Percentiles rank a stretch among this genome's conserved stretches.
Evolutionary conservation across 2,797 vertebrate species (phyloP).

Genomic region (Crypturellus tataupa): DNA sequence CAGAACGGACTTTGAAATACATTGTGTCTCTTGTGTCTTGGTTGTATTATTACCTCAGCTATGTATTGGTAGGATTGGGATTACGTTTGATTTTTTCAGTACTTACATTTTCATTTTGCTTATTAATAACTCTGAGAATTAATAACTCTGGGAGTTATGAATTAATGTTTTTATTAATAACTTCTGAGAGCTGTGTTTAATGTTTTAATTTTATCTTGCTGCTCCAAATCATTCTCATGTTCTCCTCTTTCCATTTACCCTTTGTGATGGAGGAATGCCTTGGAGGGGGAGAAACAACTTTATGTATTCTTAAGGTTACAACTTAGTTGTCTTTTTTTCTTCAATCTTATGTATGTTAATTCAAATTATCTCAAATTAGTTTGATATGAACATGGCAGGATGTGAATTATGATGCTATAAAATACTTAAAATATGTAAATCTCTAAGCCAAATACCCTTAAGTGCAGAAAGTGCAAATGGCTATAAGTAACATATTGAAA

Average conservation of each 20-base stretch:
- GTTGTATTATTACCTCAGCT: not conserved
- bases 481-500: not conserved
- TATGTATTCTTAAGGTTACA: fast-evolving
- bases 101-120: not conserved
- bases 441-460: slow-evolving; percentile 11
- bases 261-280: not conserved
- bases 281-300: not conserved
- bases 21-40: not conserved
- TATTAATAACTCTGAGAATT: not conserved
- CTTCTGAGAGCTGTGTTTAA: not conserved
- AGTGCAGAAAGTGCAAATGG: not conserved
- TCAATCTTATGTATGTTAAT: not conserved
- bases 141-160: too few relatives aligned
- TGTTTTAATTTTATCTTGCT: not conserved
- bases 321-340: not conserved
- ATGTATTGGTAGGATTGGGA: not conserved
- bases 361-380: not conserved
- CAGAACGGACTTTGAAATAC: not conserved
- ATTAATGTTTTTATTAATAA: not conserved
- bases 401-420: not conserved
- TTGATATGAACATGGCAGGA: not conserved
- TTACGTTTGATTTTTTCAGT: not conserved
- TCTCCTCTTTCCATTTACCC: not conserved
- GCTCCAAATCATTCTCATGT: not conserved
- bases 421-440: not conserved